These are phyloP conservation scores for Turritopsis dohrnii DNA, from an alignment of 30 jellyfish, hydroid and myxozoan genomes.

Conservation along the genomic window DNA sequence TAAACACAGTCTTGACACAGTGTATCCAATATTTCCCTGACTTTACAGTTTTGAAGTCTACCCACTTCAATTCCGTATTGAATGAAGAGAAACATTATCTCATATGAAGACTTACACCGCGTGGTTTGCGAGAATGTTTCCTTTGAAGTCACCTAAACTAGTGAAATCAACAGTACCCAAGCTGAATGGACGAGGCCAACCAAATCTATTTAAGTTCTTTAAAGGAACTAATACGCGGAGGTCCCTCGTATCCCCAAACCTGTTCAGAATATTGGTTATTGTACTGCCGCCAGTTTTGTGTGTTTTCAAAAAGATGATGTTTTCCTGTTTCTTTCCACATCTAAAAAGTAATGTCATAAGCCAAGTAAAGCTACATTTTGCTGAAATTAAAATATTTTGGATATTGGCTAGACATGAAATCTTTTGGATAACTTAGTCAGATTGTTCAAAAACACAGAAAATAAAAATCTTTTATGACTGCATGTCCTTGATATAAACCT, in stretches of 20 bases:
- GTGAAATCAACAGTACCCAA: conserved; percentile 71
- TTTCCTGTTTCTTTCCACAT: not conserved
- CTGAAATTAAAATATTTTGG: too few species aligned
- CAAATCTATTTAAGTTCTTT: conserved; percentile 56
- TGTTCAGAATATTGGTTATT: conserved; percentile 78
- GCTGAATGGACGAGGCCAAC: conserved; percentile 82
- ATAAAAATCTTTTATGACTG: too few species aligned
- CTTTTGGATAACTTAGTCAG: too few species aligned
- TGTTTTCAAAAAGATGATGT: conserved; percentile 63
- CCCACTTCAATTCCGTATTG: not conserved
- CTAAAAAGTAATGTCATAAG: too few species aligned
- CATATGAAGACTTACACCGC: conserved; percentile 53
- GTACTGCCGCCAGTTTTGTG: conserved; percentile 98
- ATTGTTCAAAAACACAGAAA: too few species aligned
- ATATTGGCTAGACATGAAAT: too few species aligned
- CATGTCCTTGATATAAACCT: too few species aligned
- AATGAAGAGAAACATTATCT: not conserved
- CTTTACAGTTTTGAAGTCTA: not conserved
- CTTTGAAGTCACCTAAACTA: conserved; percentile 86
- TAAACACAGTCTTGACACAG: too few species aligned
- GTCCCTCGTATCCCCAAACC: conserved; percentile 83
- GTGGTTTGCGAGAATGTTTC: conserved; percentile 76
- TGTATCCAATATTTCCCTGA: not conserved
- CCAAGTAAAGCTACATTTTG: too few species aligned
- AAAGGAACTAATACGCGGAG: conserved; percentile 68